These are phyloP conservation scores for Chunga burmeisteri DNA, from an alignment of 2,113 vertebrate species.

Conservation along the genomic window DNA sequence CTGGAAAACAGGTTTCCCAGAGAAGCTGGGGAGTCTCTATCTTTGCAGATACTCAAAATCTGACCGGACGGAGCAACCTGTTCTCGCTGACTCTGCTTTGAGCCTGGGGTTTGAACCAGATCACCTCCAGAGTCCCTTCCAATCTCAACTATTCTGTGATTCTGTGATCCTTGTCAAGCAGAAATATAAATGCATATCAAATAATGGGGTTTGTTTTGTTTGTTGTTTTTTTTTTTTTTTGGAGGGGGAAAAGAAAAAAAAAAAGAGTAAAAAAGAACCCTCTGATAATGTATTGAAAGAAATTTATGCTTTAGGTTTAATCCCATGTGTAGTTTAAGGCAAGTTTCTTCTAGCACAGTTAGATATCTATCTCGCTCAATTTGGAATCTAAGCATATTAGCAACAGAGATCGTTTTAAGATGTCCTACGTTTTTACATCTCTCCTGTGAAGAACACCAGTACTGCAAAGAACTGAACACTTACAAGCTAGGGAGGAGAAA, in stretches of 20 bases:
- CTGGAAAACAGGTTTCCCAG: background rate
- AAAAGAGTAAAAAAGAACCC: background rate
- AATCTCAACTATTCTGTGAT: background rate
- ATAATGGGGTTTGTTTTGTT: background rate
- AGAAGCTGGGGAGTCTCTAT: background rate
- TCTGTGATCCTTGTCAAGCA: background rate
- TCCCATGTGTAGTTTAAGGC: constrained; percentile 17
- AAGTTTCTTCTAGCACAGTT: background rate
- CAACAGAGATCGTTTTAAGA: background rate
- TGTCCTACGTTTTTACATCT: background rate
- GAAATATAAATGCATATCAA: background rate
- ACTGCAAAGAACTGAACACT: background rate
- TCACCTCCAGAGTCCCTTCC: background rate
- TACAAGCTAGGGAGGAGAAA: background rate
- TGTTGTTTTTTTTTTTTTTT: no score
- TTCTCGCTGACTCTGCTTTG: background rate
- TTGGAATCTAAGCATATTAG: background rate
- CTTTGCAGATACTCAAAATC: background rate
- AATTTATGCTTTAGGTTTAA: background rate
- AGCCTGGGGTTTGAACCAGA: background rate
- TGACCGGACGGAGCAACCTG: background rate
- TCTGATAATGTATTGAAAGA: background rate
- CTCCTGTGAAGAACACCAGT: background rate
- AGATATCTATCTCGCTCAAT: background rate
- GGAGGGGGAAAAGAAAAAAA: background rate